phyloP scores from a whole-genome alignment of 2,797 vertebrate species.

The Eutrigla gurnardus region DNA sequence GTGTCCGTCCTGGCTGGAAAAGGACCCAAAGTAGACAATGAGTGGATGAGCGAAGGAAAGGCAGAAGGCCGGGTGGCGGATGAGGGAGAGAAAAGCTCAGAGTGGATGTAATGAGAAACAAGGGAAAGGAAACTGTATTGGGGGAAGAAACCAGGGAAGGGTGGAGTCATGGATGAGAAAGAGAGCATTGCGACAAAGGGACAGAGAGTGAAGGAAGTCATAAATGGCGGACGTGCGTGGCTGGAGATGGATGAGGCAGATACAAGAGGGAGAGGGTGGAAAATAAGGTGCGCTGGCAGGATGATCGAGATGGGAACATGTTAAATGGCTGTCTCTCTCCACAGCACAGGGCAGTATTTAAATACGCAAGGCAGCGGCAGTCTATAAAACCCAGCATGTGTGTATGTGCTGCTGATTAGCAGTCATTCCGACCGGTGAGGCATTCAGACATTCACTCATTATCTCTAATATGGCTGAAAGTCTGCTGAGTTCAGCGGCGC shows the following conservation, averaged over 20 bases:
- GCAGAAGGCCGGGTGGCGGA: slow-evolving; percentile 3
- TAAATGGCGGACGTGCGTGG: slow-evolving; percentile 56
- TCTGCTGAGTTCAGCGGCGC: slow-evolving; percentile 49
- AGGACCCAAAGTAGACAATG: slow-evolving; percentile 56
- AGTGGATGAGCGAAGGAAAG: slow-evolving; percentile 39
- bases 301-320: slow-evolving; percentile 58
- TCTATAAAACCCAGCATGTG: slow-evolving; percentile 31
- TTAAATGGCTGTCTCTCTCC: slow-evolving; percentile 48
- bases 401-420: slow-evolving; percentile 48
- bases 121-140: slow-evolving; percentile 19
- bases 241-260: slow-evolving; percentile 34
- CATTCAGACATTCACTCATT: slow-evolving; percentile 59
- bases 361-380: slow-evolving; percentile 22
- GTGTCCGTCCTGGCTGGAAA: slow-evolving; percentile 29
- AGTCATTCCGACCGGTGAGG: slow-evolving; percentile 49
- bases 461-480: slow-evolving; percentile 60
- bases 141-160: slow-evolving; percentile 34
- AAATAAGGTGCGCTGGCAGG: slow-evolving; percentile 33
- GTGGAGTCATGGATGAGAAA: slow-evolving; percentile 48
- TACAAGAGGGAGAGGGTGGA: slow-evolving; percentile 23
- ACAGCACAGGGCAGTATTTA: slow-evolving; percentile 31
- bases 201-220: slow-evolving; percentile 45
- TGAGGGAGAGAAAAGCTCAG: slow-evolving; percentile 35
- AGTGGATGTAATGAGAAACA: slow-evolving; percentile 60
- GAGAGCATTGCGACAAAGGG: slow-evolving; percentile 31